Percentiles rank a stretch among this genome's conserved stretches.
Conservation (phyloP, 2,113 vertebrate genomes). For the Struthidea cinerea region DNA sequence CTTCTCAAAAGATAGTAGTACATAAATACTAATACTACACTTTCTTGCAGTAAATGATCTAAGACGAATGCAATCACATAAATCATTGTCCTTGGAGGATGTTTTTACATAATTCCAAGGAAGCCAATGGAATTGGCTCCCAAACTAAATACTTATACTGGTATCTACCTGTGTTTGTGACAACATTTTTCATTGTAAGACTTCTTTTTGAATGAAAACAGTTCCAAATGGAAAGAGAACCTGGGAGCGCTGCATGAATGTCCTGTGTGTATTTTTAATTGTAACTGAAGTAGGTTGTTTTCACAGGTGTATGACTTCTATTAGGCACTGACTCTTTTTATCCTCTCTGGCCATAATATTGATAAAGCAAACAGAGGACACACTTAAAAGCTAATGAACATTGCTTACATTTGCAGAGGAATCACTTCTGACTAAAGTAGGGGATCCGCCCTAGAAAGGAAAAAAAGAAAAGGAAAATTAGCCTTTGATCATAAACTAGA, state of each 20-base stretch:
- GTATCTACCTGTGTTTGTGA: neutral
- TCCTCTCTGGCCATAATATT: neutral
- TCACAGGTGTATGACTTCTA: neutral
- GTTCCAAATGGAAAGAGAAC: neutral
- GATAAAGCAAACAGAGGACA: neutral
- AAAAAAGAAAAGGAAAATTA: neutral
- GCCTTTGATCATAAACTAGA: neutral
- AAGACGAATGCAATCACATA: neutral
- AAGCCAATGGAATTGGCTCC: neutral
- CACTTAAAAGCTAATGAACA: neutral
- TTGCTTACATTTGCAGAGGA: constrained; percentile 42
- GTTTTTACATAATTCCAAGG: neutral
- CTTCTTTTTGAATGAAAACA: neutral
- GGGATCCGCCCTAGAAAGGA: neutral
- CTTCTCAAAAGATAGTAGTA: neutral
- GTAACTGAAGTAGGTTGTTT: neutral
- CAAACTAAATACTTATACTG: neutral
- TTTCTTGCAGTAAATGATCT: neutral
- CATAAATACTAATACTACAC: neutral
- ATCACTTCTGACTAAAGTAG: constrained; percentile 44
- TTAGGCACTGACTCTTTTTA: neutral
- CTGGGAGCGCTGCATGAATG: neutral
- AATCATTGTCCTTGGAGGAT: neutral
- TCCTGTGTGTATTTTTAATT: neutral
- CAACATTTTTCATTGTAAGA: neutral